phyloP scores from a whole-genome alignment of 2,113 vertebrate genomes.

The Lynx canadensis region DNA sequence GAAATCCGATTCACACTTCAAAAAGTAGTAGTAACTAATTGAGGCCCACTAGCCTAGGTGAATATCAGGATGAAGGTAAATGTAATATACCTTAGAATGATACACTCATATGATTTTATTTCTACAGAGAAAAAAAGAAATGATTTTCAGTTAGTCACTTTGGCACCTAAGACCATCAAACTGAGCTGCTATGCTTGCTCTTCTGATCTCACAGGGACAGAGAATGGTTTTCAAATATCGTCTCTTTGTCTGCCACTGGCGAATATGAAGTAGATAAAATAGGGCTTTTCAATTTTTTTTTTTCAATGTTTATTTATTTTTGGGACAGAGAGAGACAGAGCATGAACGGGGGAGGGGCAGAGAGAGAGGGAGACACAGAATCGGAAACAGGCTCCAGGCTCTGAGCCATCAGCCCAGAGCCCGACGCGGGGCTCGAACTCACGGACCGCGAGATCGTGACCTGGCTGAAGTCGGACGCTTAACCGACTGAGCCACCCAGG shows the following conservation, averaged over 20 bases:
- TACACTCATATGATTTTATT: not conserved
- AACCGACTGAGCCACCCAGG: no score
- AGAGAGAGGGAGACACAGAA: no score
- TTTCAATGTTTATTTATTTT: no score
- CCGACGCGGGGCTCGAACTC: no score
- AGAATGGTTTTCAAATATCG: slow-evolving; percentile 5
- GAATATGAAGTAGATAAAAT: not conserved
- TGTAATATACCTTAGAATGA: not conserved
- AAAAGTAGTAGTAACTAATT: not conserved
- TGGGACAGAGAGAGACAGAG: no score
- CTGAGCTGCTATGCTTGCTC: not conserved
- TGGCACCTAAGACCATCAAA: not conserved
- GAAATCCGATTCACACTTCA: slow-evolving; percentile 11
- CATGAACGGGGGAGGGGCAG: no score
- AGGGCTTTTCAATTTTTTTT: not conserved
- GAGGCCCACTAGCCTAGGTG: not conserved
- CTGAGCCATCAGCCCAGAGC: no score
- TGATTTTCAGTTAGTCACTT: not conserved
- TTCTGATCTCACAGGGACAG: slow-evolving; percentile 35
- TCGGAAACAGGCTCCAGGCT: no score
- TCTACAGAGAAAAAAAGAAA: not conserved
- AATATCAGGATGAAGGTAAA: not conserved
- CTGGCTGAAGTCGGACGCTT: no score
- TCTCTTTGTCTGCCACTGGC: not conserved
- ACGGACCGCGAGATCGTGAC: no score